Base-by-base conservation (phyloP, 2,888 invertebrate species). In the Tribolium freemani region DNA sequence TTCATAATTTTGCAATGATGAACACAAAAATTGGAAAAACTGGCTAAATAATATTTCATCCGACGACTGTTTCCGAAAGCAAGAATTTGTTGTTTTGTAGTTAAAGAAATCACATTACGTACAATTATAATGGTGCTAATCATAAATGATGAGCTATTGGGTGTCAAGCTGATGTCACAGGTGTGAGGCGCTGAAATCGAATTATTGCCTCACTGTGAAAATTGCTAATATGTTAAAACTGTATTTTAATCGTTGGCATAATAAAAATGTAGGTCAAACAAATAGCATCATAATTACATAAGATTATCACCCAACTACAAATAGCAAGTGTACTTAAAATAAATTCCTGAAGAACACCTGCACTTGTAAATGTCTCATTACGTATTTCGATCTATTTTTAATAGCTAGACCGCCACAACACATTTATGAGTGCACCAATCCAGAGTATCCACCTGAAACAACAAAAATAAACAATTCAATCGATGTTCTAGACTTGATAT, bases 401-500 rank as follows among this genome's bases (percentile, higher is more conserved):
- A 38, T 38, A 38, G 5, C n/a, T n/a, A 38, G 5, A 38, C 38
- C 38, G 8, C n/a, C 8, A n/a, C n/a, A 38, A 38, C 38, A 38
- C 8, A n/a, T 38, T n/a, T 38, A 3, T 8, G 8, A 38, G 38
- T 38, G 8, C 38, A 38, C 8, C 38, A 38, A 38, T 38, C 38
- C n/a, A n/a, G n/a, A n/a, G 8, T 45, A 16, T 16, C 20, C 31
- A 57, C 6, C 21, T n/a, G 20, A 38, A 1, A 30, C 21, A 10
- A 46, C 6, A 26, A 60, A 60, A 60, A 46, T 60, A 20, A 60
- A 60, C 60, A 26, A 48, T 21, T 13, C 26, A 20, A 60, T 60
- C 60, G 48, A 60, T 60, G 48, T 48, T 60, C 21, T 31, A 61
- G 50, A 51, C 50, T 63, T 63, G 50, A 48, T 51, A 48, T 63